These are phyloP conservation scores for Pelobates fuscus DNA, from an alignment of 2,113 vertebrate species.

Conservation along the genomic window DNA sequence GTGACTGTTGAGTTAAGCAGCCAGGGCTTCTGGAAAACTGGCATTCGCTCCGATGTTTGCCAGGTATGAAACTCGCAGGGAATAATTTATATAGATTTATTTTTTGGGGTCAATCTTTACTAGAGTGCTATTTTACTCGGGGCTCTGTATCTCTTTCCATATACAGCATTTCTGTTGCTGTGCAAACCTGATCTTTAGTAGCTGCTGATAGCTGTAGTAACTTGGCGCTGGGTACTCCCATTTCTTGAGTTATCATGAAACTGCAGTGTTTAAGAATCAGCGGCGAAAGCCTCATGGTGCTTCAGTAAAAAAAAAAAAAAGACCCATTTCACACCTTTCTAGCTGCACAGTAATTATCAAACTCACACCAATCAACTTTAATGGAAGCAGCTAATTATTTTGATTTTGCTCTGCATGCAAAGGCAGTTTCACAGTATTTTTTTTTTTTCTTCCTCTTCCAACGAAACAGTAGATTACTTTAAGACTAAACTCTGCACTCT, in stretches of 20 bases:
- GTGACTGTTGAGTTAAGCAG: constrained; percentile 97
- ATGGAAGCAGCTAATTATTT: constrained; percentile 44
- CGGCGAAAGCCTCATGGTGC: constrained; percentile 8
- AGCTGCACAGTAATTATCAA: constrained; percentile 24
- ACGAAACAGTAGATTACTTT: constrained; percentile 23
- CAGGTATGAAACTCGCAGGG: constrained; percentile 72
- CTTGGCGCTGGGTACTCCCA: background rate
- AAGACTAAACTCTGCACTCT: constrained; percentile 5
- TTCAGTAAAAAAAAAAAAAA: constrained; percentile 23
- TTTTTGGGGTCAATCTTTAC: background rate
- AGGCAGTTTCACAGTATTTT: constrained; percentile 12
- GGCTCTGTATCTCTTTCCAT: background rate
- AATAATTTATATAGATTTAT: constrained; percentile 12
- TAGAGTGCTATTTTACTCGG: background rate
- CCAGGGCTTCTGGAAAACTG: constrained; percentile 98
- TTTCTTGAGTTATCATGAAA: background rate
- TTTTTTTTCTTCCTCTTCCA: too few relatives aligned
- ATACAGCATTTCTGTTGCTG: background rate
- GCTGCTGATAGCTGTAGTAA: background rate
- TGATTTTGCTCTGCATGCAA: constrained; percentile 36
- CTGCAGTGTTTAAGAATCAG: constrained; percentile 29
- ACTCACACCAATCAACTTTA: constrained; percentile 36
- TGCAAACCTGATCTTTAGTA: constrained; percentile 2
- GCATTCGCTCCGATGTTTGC: constrained; percentile 96
- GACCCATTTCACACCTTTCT: constrained; percentile 33